Base-by-base conservation (phyloP, 2,797 vertebrate species). In the Trichosurus vulpecula region DNA sequence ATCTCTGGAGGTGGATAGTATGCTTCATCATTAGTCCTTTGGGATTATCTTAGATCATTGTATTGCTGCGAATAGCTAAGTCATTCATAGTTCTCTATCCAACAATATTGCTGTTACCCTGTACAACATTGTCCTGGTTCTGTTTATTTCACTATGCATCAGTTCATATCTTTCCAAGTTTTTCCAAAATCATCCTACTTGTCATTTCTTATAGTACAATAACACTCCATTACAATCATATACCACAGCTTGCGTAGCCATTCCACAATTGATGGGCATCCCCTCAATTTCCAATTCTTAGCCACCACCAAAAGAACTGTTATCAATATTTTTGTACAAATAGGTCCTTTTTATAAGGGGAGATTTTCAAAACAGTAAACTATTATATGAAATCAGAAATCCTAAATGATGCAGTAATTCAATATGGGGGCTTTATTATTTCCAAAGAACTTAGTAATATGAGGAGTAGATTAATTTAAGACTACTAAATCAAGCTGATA, bases 381-480 rank as follows among this genome's bases (percentile, higher is more conserved):
- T 53, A 14, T 2, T 16, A 30, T 35, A 52, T 90, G 41, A 93
- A 93, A 54, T n/a, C 87, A 94, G 35, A 94, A 30, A n/a, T 54
- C 54, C 93, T 58, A 19, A 41, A 0, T 55, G 95, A 97, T 96
- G 97, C 96, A 95, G 90, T 89, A 54, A 47, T 93, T 55, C 53
- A 55, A 61, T 89, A 94, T 58, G 91, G 91, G 93, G 93, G 41
- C 55, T 13, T 52, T n/a, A 55, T 92, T 95, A 94, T 94, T 97
- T 97, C 93, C 94, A 92, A 95, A 97, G 91, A 61, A 12, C 61
- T 92, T 30, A 93, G 51, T 58, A 14, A 58, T 91, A 95, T 93
- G 66, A 96, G 81, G 91, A 95, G 92, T 57, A 92, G 66, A 94
- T 25, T 92, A 94, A 96, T 97, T 97, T 96, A 97, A 90, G 96